Conservation (phyloP, 2,113 vertebrate species). For the Anseranas semipalmata region DNA sequence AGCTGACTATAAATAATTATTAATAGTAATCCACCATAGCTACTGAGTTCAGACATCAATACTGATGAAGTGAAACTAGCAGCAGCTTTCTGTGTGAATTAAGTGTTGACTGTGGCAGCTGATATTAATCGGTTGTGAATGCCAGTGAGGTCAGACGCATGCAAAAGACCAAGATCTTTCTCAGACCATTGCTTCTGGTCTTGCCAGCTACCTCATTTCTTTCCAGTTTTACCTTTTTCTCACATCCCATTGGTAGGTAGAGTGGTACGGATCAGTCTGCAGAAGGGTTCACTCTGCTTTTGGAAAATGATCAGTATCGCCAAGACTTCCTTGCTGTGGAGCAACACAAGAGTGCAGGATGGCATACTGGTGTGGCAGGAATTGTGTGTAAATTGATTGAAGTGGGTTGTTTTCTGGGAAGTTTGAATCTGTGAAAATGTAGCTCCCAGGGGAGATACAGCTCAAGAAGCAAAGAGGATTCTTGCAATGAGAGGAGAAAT, state of each 20-base stretch:
- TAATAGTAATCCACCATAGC: slow-evolving; percentile 11
- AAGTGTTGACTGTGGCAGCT: background rate
- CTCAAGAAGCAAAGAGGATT: background rate
- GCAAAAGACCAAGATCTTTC: slow-evolving; percentile 15
- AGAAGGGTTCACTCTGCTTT: background rate
- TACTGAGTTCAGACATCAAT: slow-evolving; percentile 2
- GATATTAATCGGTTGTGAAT: slow-evolving; percentile 37
- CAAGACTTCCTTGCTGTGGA: background rate
- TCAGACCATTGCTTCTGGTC: background rate
- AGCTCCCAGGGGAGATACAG: background rate
- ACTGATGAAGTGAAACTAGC: slow-evolving; percentile 51
- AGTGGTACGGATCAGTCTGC: background rate
- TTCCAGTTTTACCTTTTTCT: background rate
- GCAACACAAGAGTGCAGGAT: background rate
- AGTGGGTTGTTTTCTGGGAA: background rate
- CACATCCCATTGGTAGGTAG: background rate
- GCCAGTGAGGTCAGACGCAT: background rate
- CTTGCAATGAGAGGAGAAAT: background rate
- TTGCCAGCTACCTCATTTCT: background rate
- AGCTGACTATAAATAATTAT: background rate
- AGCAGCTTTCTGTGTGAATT: slow-evolving; percentile 17
- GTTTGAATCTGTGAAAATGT: background rate
- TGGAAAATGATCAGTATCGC: background rate
- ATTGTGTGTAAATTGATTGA: background rate
- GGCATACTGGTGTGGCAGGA: background rate